phyloP scores from a whole-genome alignment of 1,140 invertebrate genomes.

The Oscheius sp. region DNA sequence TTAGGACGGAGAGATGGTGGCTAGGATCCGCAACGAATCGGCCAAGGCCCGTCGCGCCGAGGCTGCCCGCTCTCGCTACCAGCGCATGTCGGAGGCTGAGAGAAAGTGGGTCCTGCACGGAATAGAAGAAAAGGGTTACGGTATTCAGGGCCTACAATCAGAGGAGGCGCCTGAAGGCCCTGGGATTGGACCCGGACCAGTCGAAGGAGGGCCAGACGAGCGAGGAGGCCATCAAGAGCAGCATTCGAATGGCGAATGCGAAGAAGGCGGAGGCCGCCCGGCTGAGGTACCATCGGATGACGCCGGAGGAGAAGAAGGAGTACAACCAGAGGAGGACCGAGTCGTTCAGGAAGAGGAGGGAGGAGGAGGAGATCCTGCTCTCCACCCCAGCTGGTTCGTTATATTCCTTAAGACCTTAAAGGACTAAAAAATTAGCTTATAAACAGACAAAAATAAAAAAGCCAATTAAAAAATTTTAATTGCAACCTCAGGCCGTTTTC shows the following conservation, averaged over 20 bases:
- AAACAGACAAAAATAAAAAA: too few species aligned
- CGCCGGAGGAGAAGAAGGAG: slow-evolving; percentile 29
- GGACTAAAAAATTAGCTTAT: too few species aligned
- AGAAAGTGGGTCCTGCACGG: background rate
- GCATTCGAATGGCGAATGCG: slow-evolving; percentile 18
- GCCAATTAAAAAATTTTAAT: too few species aligned
- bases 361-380: slow-evolving; percentile 33
- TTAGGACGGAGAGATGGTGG: slow-evolving; percentile 7
- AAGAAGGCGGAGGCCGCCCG: slow-evolving; percentile 40
- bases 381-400: slow-evolving; percentile 34
- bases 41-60: slow-evolving; percentile 16
- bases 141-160: slow-evolving; percentile 27
- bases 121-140: too few species aligned
- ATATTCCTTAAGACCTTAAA: too few species aligned
- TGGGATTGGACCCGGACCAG: slow-evolving; percentile 25
- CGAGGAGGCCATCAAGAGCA: background rate
- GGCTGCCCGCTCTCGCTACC: slow-evolving; percentile 22
- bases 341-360: slow-evolving; percentile 25
- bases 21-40: background rate
- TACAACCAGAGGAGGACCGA: slow-evolving; percentile 35
- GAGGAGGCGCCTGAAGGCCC: slow-evolving; percentile 15
- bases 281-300: slow-evolving; percentile 36
- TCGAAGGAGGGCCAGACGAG: background rate
- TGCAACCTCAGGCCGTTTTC: too few species aligned
- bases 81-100: slow-evolving; percentile 27